Evolutionary conservation across 2,888 invertebrate genomes (phyloP).

Genomic region (Bimastos eiseni): DNA sequence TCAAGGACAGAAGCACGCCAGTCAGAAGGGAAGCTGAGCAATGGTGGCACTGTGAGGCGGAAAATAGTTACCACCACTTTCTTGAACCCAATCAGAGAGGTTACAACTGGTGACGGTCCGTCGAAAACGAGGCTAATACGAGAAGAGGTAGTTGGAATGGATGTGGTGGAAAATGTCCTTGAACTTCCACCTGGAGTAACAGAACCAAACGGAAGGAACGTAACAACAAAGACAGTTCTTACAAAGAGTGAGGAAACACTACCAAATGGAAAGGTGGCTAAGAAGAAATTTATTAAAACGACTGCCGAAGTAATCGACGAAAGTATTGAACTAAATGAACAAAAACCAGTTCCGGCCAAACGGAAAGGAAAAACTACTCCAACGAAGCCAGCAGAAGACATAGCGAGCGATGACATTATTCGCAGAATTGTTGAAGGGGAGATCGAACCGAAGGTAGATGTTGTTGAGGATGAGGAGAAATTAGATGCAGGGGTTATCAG

Average conservation of each 20-base stretch:
- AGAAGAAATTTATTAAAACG: constrained; percentile 33
- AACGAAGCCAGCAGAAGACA: background rate
- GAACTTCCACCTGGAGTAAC: constrained; percentile 30
- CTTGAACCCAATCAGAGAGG: constrained; percentile 23
- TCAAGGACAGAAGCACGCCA: constrained; percentile 24
- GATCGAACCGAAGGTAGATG: constrained; percentile 16
- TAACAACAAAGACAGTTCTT: constrained; percentile 7
- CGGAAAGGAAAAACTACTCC: background rate
- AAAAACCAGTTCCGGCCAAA: background rate
- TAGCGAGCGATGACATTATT: background rate
- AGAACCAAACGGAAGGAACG: constrained; percentile 26
- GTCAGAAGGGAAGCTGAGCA: constrained; percentile 23
- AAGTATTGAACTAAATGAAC: background rate
- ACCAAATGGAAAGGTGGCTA: constrained; percentile 28
- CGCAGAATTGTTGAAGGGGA: constrained; percentile 26
- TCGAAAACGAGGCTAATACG: constrained; percentile 21
- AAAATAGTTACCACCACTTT: constrained; percentile 26
- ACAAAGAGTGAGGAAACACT: constrained; percentile 27
- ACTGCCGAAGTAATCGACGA: constrained; percentile 20
- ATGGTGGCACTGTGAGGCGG: constrained; percentile 25
- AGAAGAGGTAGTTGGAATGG: constrained; percentile 31
- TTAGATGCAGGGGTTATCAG: constrained; percentile 22
- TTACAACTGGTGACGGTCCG: background rate
- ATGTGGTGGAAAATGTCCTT: constrained; percentile 32
- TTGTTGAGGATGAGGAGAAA: constrained; percentile 27